phyloP scores from a whole-genome alignment of 2,113 vertebrate species.

The Alectura lathami region DNA sequence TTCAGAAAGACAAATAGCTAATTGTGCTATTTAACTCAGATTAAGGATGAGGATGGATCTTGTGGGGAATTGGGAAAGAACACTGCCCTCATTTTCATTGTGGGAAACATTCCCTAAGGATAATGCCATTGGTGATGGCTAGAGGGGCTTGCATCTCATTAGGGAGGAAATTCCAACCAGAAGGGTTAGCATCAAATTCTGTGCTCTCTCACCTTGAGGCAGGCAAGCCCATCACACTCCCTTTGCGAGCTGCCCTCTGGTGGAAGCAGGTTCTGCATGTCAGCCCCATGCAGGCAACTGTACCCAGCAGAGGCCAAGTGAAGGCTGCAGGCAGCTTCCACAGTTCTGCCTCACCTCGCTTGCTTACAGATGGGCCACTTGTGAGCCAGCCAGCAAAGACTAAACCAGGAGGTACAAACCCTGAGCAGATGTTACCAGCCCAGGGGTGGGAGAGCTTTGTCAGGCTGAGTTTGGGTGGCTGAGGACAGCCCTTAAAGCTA shows the following conservation, averaged over 20 bases:
- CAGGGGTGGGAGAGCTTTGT: neutral
- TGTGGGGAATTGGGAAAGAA: neutral
- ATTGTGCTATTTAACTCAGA: neutral
- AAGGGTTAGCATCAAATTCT: conserved; percentile 37
- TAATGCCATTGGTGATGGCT: neutral
- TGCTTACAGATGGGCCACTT: neutral
- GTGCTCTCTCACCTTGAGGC: neutral
- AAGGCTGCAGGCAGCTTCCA: neutral
- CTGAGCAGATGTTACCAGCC: neutral
- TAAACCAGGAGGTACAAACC: neutral
- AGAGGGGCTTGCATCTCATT: neutral
- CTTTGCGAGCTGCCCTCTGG: conserved; percentile 31
- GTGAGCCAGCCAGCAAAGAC: neutral
- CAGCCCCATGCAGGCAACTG: neutral
- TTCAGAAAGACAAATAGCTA: conserved; percentile 8
- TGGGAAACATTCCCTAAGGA: neutral
- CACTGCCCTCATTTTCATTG: neutral
- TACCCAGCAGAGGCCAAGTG: neutral
- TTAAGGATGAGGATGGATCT: neutral
- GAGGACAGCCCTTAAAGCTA: neutral
- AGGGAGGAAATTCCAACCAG: conserved; percentile 20
- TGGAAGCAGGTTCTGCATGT: neutral
- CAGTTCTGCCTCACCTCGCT: neutral
- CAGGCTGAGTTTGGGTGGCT: neutral
- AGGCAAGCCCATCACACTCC: neutral